Conservation (phyloP, 2,888 invertebrate genomes). For the Morinoia aosen region DNA sequence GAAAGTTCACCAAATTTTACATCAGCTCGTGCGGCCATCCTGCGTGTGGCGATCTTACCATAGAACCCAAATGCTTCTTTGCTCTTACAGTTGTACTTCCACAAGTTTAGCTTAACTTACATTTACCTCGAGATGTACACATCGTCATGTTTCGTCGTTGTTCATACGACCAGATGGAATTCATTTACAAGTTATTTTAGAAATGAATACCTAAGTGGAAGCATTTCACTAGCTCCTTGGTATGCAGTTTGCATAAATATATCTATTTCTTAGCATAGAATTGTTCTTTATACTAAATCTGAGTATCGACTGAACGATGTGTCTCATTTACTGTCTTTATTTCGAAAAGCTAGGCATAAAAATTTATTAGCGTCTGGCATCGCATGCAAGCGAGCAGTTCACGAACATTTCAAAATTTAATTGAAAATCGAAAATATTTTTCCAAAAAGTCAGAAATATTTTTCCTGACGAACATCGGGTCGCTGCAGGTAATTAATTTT, state of each 20-base stretch:
- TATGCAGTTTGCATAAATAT: neutral
- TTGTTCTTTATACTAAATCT: neutral
- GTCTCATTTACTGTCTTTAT: neutral
- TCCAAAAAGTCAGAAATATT: neutral
- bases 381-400: neutral
- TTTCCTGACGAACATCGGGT: neutral
- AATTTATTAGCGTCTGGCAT: neutral
- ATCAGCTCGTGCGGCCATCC: neutral
- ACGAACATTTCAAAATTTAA: neutral
- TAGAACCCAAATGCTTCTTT: neutral
- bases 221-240: neutral
- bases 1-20: conserved; percentile 1
- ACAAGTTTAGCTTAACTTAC: neutral
- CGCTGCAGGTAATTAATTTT: neutral
- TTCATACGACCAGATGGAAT: neutral
- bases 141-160: neutral
- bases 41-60: neutral
- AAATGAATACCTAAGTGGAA: neutral
- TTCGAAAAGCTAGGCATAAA: neutral
- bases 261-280: neutral
- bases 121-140: neutral
- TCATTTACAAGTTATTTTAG: neutral
- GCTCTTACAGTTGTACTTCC: neutral
- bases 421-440: neutral
- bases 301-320: neutral